These are phyloP conservation scores for Paradoxurus hermaphroditus DNA, from an alignment of 2,113 vertebrate species.

Conservation along the genomic window DNA sequence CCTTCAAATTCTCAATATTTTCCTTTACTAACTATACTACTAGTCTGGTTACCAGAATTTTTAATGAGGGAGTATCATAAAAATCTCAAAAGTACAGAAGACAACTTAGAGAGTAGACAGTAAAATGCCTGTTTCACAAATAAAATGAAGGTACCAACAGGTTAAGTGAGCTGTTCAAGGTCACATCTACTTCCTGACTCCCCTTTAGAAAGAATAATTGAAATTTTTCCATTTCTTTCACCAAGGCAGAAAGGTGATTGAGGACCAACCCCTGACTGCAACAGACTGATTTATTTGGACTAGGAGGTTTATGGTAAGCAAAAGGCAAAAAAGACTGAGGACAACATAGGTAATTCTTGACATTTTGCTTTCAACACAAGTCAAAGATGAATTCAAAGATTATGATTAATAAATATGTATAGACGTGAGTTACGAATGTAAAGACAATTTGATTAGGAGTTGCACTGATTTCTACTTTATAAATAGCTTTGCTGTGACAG, in stretches of 20 bases:
- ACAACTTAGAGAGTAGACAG: neutral
- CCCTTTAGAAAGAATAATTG: neutral
- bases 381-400: constrained; percentile 10
- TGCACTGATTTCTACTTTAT: neutral
- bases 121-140: neutral
- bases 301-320: neutral
- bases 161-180: neutral
- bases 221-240: neutral
- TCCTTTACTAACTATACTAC: neutral
- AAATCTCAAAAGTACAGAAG: neutral
- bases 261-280: neutral
- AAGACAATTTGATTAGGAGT: neutral
- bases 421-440: neutral
- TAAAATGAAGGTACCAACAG: neutral
- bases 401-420: neutral
- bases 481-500: neutral
- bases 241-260: neutral
- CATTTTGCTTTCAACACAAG: neutral
- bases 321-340: neutral
- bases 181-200: neutral
- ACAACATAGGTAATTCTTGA: neutral
- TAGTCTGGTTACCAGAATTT: neutral
- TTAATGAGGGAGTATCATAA: neutral
- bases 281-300: neutral
- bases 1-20: constrained; percentile 27